Evolutionary conservation across 2,888 invertebrate genomes (phyloP).

Genomic region (Fragum whitleyi): DNA sequence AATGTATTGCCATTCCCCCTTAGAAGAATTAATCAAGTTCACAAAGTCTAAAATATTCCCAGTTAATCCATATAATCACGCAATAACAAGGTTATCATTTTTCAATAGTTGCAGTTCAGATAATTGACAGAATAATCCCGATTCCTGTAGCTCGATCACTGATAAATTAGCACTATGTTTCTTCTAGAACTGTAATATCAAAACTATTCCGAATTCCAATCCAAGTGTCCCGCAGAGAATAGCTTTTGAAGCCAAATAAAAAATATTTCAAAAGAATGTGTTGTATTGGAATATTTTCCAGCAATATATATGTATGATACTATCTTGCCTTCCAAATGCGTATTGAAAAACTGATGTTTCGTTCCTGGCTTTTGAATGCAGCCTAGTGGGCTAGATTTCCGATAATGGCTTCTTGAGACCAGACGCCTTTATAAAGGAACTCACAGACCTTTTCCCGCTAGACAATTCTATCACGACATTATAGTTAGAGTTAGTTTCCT

Average conservation of each 20-base stretch:
- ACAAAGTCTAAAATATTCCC: background rate
- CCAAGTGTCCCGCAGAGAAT: background rate
- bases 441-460: background rate
- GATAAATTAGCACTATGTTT: background rate
- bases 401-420: background rate
- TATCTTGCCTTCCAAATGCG: background rate
- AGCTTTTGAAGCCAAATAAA: conserved; percentile 6
- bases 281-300: background rate
- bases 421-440: background rate
- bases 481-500: too few relatives aligned
- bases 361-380: background rate
- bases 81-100: background rate
- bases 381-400: background rate
- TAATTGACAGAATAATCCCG: background rate
- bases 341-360: background rate
- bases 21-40: too few relatives aligned
- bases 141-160: background rate
- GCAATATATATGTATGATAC: background rate
- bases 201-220: conserved; percentile 3
- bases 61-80: background rate
- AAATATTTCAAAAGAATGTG: background rate
- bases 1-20: background rate
- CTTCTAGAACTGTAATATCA: background rate
- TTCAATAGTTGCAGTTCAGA: background rate
- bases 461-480: background rate